A percentile compares a stretch with the other conserved stretches of the same genome.
phyloP scores from a whole-genome alignment of 2,797 vertebrate species.

The Trematomus bernacchii region DNA sequence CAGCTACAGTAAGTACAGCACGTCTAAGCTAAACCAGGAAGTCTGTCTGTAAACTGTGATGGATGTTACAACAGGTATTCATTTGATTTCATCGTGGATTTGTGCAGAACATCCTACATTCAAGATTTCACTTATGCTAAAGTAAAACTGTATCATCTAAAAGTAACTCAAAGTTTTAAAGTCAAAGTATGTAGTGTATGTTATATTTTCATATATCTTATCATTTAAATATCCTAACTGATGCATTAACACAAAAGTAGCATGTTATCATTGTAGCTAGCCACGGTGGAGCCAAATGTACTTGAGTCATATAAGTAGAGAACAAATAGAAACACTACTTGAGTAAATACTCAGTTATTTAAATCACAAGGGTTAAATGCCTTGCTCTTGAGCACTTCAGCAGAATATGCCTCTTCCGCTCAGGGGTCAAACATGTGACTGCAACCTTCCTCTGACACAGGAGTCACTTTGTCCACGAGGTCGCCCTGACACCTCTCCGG shows the following conservation, averaged over 20 bases:
- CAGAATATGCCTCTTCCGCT: slow-evolving; percentile 6
- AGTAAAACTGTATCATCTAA: too few species aligned
- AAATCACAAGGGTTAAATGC: neutral
- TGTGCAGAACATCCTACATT: too few species aligned
- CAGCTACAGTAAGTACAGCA: too few species aligned
- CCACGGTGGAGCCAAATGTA: neutral
- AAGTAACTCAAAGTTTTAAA: too few species aligned
- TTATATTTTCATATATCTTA: neutral
- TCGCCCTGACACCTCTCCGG: slow-evolving; percentile 11
- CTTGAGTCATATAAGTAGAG: neutral
- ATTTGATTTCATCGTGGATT: too few species aligned
- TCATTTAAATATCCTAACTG: neutral
- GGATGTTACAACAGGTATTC: too few species aligned
- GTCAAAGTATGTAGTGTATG: too few species aligned
- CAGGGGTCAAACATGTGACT: slow-evolving; percentile 8
- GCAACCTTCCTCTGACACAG: slow-evolving; percentile 40
- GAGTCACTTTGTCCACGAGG: slow-evolving; percentile 27
- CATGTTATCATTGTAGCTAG: neutral
- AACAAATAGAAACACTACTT: neutral
- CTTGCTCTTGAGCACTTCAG: slow-evolving; percentile 4
- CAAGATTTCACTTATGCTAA: too few species aligned
- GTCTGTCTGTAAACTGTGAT: too few species aligned
- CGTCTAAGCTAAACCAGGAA: too few species aligned
- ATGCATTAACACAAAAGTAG: neutral
- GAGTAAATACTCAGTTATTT: neutral